phyloP scores from a whole-genome alignment of 2,113 vertebrate genomes.

The Malurus cyaneus region DNA sequence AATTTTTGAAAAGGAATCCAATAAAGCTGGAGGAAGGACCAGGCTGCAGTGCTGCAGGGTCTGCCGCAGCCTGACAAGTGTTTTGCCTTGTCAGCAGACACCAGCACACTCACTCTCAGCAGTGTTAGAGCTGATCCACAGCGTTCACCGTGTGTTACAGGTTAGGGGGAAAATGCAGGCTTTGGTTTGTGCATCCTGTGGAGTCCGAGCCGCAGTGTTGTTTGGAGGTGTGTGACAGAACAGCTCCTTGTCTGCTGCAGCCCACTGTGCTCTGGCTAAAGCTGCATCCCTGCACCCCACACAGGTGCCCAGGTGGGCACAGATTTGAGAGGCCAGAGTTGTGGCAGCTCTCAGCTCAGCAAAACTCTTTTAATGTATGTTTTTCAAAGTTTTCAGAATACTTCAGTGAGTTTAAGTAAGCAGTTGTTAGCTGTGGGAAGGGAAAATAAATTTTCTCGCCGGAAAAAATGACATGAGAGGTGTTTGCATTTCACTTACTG shows the following conservation, averaged over 20 bases:
- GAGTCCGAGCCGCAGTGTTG: rapidly evolving
- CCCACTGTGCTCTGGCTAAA: neutral
- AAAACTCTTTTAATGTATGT: neutral
- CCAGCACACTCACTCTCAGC: rapidly evolving
- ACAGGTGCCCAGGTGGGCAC: neutral
- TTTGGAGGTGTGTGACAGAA: neutral
- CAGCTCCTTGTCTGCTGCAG: neutral
- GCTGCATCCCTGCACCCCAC: neutral
- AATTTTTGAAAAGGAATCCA: neutral
- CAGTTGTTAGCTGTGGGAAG: constrained; percentile 36
- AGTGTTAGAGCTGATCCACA: neutral
- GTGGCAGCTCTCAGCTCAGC: neutral
- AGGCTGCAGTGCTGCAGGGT: neutral
- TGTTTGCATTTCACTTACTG: constrained; percentile 28
- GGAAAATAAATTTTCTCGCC: neutral
- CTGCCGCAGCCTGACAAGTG: neutral
- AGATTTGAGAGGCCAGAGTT: neutral
- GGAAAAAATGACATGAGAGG: constrained; percentile 12
- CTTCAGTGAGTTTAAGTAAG: neutral
- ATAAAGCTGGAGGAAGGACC: neutral
- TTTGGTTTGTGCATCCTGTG: neutral
- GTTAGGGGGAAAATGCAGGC: neutral
- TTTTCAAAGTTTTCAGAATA: constrained; percentile 17
- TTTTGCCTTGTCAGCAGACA: neutral
- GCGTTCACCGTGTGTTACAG: rapidly evolving